Conservation (phyloP, 2,888 invertebrate genomes). For the Athalia cordata region DNA sequence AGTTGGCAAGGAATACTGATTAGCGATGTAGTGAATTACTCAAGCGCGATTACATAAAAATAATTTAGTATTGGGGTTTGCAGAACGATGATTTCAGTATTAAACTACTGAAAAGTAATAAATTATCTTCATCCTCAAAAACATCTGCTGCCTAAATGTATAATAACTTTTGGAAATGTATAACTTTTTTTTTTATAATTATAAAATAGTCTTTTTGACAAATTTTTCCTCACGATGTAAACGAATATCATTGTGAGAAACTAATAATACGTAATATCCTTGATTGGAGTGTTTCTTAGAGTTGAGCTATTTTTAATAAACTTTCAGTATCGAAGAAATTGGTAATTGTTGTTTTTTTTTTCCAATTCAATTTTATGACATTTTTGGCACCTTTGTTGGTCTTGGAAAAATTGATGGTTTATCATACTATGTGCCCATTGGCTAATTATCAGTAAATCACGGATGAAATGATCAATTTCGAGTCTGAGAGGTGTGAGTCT, state of each 20-base stretch:
- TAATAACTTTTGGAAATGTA: conserved; percentile 1
- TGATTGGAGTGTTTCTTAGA: conserved; percentile 36
- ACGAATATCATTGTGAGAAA: background rate
- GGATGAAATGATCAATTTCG: background rate
- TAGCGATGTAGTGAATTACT: too few relatives aligned
- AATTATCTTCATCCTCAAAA: background rate
- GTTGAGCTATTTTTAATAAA: conserved; percentile 16
- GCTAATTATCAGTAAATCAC: conserved; percentile 39
- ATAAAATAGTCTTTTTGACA: background rate
- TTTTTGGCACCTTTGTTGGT: conserved; percentile 43
- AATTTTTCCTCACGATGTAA: background rate
- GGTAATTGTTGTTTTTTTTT: conserved; percentile 5
- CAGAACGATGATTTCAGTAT: too few relatives aligned
- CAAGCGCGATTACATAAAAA: background rate
- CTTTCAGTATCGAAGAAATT: conserved; percentile 24
- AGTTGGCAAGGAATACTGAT: background rate
- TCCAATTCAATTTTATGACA: conserved; percentile 2
- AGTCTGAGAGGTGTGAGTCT: too few relatives aligned
- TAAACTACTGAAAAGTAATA: too few relatives aligned
- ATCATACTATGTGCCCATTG: conserved; percentile 36
- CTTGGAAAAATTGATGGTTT: conserved; percentile 19
- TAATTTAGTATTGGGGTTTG: too few relatives aligned
- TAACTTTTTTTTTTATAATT: conserved; percentile 17
- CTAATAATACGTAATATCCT: conserved; percentile 25
- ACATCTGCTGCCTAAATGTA: conserved; percentile 23